Conservation (phyloP, 2,888 invertebrate species). For the Acleris sparsana region DNA sequence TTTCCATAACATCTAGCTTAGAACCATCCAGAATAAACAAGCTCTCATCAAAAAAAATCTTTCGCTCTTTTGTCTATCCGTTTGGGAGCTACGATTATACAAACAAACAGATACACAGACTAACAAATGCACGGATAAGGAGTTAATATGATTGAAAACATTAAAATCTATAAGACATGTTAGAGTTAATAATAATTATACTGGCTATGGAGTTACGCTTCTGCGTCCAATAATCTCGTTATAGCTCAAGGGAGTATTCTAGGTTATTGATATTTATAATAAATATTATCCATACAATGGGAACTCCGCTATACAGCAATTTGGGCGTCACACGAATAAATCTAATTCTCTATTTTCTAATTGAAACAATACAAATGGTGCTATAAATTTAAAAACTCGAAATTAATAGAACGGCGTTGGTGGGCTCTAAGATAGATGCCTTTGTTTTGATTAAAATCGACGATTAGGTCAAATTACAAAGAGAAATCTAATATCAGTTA, state of each 20-base stretch:
- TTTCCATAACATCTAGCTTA: too few relatives aligned
- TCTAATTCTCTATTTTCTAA: conserved; percentile 37
- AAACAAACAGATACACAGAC: too few relatives aligned
- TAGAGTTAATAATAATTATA: neutral
- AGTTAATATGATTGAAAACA: too few relatives aligned
- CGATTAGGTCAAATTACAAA: conserved; percentile 35
- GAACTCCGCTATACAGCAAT: conserved; percentile 33
- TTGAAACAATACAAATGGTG: conserved; percentile 38
- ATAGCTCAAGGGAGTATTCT: conserved; percentile 33
- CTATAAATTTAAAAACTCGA: conserved; percentile 34
- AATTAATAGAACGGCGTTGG: conserved; percentile 37
- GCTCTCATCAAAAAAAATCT: too few relatives aligned
- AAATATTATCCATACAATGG: conserved; percentile 34
- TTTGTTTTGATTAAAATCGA: conserved; percentile 33
- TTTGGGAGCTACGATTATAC: too few relatives aligned
- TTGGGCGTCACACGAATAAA: conserved; percentile 36
- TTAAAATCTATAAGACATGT: too few relatives aligned
- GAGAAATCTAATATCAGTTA: conserved; percentile 29
- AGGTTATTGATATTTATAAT: conserved; percentile 36
- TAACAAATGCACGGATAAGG: too few relatives aligned
- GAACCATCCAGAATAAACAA: too few relatives aligned
- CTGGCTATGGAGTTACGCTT: neutral
- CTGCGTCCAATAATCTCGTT: conserved; percentile 4
- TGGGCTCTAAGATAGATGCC: conserved; percentile 33
- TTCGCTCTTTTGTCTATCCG: too few relatives aligned